Evolutionary conservation across 2,113 vertebrate species (phyloP).

Genomic region (Tiliqua scincoides): DNA sequence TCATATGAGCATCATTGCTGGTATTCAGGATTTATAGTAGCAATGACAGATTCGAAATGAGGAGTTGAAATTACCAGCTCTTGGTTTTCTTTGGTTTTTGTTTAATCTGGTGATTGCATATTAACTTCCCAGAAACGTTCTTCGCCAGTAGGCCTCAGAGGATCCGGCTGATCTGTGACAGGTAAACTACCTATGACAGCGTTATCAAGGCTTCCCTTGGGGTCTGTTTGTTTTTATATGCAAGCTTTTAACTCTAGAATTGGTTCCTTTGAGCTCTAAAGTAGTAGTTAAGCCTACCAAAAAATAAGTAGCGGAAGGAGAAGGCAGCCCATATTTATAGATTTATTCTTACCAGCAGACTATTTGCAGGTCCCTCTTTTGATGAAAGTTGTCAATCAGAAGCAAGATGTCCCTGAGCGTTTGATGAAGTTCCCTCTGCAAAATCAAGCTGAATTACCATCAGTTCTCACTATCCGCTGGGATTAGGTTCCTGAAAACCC

Average conservation of each 20-base stretch:
- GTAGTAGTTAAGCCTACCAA: slow-evolving; percentile 52
- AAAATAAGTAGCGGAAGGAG: slow-evolving; percentile 58
- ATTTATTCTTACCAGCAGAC: not conserved
- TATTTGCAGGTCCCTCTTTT: slow-evolving; percentile 71
- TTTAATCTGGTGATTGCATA: slow-evolving; percentile 57
- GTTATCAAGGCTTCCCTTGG: slow-evolving; percentile 46
- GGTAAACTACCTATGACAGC: slow-evolving; percentile 73
- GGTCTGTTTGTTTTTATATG: slow-evolving; percentile 66
- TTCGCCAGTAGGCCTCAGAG: slow-evolving; percentile 74
- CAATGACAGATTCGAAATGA: slow-evolving; percentile 54
- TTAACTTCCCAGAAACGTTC: slow-evolving; percentile 78
- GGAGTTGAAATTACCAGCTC: slow-evolving; percentile 58
- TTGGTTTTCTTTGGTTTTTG: slow-evolving; percentile 48
- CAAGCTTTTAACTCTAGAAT: slow-evolving; percentile 69
- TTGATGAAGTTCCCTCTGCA: not conserved
- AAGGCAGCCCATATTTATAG: slow-evolving; percentile 25
- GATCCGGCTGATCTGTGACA: slow-evolving; percentile 83
- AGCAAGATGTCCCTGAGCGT: not conserved
- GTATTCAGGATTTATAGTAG: slow-evolving; percentile 38
- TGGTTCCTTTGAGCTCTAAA: slow-evolving; percentile 58
- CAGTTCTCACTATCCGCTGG: too few relatives aligned
- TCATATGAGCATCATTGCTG: slow-evolving; percentile 45
- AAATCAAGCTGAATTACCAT: not conserved
- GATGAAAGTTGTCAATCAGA: slow-evolving; percentile 45
- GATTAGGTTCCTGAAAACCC: too few relatives aligned